Base-by-base conservation (phyloP, 64 coral and sea anemone species). In the Montipora foliosa region DNA sequence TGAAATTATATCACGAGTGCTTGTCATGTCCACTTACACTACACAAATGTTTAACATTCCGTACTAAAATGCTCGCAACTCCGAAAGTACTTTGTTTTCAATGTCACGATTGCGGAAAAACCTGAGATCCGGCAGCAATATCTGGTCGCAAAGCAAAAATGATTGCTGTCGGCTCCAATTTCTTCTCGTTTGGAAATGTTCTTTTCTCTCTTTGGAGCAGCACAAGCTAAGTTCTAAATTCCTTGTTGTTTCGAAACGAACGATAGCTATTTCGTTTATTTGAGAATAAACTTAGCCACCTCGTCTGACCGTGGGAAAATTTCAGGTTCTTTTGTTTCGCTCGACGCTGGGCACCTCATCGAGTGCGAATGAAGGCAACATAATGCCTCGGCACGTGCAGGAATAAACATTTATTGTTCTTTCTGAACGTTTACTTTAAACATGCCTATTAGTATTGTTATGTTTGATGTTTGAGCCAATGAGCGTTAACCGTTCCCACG, bases 301-400 rank as follows among this genome's bases (percentile, higher is more conserved):
- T 71, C 49, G 76, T 4, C 61, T 45, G 84, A 88, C 79, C 92
- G 92, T 93, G 92, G 92, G 92, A 93, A 93, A 78, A 79, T 93
- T 88, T 67, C 76, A 53, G 84, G 57, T 1, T 19, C 70, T 68
- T 88, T 93, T 93, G 92, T 90, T 93, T 88, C 17, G 76, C 75
- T 79, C 66, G 24, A 74, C 77, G 64, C 79, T 25, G 78, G 60
- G 87, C 59, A n/a, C 45, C 75, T 79, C 21, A 77, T 59, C 92
- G 76, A 78, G 84, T 71, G 76, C 75, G 79, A 93, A 87, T 80
- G 29, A 93, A 73, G 84, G 62, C 70, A n/a, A 2, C 53, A 94
- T 87, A 94, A 94, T 94, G 73, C 22, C 8, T 71, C 59, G 86
- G 87, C 93, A 89, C 87, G 87, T 89, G 93, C 87, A 83, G 87